These are phyloP conservation scores for Zoanthus solanderi DNA, from an alignment of 92 coral and sea anemone species.

Conservation along the genomic window DNA sequence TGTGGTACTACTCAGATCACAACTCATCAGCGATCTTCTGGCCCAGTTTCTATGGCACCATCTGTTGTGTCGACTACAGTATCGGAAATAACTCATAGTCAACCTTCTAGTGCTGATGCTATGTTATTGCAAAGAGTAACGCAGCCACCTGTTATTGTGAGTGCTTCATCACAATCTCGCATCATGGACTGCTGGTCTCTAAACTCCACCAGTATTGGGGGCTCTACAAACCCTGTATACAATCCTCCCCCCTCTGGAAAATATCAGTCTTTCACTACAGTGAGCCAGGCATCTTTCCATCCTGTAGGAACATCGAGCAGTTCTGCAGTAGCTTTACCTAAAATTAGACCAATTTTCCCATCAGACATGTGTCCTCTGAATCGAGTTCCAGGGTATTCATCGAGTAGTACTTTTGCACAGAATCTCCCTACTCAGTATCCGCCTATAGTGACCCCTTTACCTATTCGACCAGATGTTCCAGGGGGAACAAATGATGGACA, in stretches of 20 bases:
- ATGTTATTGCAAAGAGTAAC: slow-evolving; percentile 1
- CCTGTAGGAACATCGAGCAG: not conserved
- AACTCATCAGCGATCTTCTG: slow-evolving; percentile 13
- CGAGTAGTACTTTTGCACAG: not conserved
- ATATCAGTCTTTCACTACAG: not conserved
- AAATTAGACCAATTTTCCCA: slow-evolving; percentile 34
- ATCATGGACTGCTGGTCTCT: not conserved
- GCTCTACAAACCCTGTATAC: not conserved
- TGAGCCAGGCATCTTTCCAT: not conserved
- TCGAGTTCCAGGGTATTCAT: not conserved
- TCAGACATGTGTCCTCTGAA: slow-evolving; percentile 34
- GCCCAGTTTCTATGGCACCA: slow-evolving; percentile 3
- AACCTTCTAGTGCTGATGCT: not conserved
- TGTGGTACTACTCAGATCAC: slow-evolving; percentile 23
- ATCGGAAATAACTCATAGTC: slow-evolving; percentile 3
- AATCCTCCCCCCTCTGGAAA: not conserved
- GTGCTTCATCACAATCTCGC: not conserved
- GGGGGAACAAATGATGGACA: not conserved
- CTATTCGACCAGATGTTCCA: slow-evolving; percentile 4
- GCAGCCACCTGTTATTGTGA: slow-evolving; percentile 16
- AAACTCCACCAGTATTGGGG: not conserved
- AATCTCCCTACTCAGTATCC: slow-evolving; percentile 15
- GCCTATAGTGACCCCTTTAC: slow-evolving; percentile 16
- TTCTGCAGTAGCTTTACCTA: not conserved
- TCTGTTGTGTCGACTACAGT: not conserved